Conservation (phyloP, 2,888 invertebrate genomes). For the Leptinotarsa peninsularis region DNA sequence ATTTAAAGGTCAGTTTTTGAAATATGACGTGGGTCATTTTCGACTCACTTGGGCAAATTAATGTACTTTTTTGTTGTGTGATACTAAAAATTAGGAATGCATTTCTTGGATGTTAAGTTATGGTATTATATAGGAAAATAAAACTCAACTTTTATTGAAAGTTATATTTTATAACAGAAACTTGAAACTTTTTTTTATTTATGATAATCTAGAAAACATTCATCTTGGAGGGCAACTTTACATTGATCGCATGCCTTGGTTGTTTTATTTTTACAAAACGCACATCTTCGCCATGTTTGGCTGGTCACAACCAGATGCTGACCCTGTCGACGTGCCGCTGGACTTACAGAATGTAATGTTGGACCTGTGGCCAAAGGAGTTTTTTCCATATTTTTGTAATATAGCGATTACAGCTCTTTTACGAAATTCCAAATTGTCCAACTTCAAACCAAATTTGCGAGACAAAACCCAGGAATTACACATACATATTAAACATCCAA, state of each 20-base stretch:
- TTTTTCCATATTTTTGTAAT: too few species aligned
- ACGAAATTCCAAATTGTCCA: too few species aligned
- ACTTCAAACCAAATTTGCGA: too few species aligned
- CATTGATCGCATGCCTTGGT: constrained; percentile 3
- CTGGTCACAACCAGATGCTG: constrained; percentile 2
- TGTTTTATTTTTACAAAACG: neutral
- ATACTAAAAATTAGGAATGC: neutral
- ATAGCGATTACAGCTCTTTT: too few species aligned
- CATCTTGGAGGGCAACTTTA: neutral
- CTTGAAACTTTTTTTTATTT: neutral
- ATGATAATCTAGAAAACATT: neutral
- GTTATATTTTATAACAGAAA: constrained; percentile 10
- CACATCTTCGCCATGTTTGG: constrained; percentile 3
- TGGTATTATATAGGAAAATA: neutral
- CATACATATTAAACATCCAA: too few species aligned
- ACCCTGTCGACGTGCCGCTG: constrained; percentile 8
- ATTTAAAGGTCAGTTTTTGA: constrained; percentile 11
- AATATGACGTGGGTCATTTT: constrained; percentile 12
- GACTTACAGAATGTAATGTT: neutral
- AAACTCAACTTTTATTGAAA: neutral
- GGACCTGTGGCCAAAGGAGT: constrained; percentile 4
- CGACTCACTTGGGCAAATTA: constrained; percentile 2
- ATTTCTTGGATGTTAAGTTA: constrained; percentile 3
- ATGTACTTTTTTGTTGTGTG: constrained; percentile 3
- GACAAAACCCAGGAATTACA: too few species aligned